Conservation (phyloP, 1,140 invertebrate species). For the Sitobion miscanthi region DNA sequence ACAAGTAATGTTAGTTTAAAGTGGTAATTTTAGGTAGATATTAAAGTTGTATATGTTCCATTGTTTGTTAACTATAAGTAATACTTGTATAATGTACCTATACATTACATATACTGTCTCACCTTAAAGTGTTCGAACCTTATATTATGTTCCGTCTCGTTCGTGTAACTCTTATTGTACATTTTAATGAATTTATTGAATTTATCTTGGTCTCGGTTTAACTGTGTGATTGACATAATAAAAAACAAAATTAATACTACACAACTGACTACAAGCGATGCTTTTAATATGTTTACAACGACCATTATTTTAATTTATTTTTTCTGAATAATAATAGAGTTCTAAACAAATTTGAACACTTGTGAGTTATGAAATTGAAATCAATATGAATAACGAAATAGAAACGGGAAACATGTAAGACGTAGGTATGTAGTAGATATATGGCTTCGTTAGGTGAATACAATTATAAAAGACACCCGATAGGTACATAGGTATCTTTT, state of each 20-base stretch:
- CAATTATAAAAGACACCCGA: too few species aligned
- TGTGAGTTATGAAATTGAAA: neutral
- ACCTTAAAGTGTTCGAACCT: slow-evolving; percentile 48
- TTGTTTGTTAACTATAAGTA: neutral
- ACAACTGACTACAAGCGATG: neutral
- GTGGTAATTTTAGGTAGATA: neutral
- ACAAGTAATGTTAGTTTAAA: neutral
- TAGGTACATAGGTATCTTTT: neutral
- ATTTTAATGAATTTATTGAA: slow-evolving; percentile 24
- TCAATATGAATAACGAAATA: neutral
- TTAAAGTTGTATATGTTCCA: neutral
- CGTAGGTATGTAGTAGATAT: neutral
- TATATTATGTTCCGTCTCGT: neutral
- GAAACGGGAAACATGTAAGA: neutral
- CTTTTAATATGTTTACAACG: neutral
- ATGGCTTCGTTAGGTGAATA: neutral
- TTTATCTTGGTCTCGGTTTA: neutral
- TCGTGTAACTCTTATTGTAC: slow-evolving; percentile 41
- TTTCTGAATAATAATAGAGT: neutral
- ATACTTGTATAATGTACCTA: neutral
- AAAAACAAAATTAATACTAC: slow-evolving; percentile 32
- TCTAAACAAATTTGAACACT: neutral
- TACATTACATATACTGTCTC: neutral
- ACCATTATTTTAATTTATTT: neutral
- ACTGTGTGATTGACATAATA: neutral